Evolutionary conservation across 1,140 invertebrate species (phyloP), one percentile per base, ranked within the genome.

Genomic region (Orius insidiosus): DNA sequence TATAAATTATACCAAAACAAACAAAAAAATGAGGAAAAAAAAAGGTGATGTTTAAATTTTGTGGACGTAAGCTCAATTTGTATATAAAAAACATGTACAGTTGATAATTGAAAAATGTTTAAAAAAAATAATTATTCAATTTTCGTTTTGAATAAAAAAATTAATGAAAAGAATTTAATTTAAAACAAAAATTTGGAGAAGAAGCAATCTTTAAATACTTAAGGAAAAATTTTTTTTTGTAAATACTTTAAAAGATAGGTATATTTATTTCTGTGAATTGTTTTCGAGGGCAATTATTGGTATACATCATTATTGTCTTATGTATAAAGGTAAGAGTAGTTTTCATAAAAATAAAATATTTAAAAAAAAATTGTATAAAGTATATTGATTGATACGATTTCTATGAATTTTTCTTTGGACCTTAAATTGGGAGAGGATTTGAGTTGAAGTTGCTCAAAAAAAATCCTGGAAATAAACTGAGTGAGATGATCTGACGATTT

Each of bases 61-160:
- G 40, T 34, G 47, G 47, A 48, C 47, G 47, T 48, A 37, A 48
- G 47, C 47, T 48, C 47, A 48, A 48, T 48, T 48, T 48, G 47
- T 48, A 48, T 16, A 48, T 48, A 44, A 44, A 42, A 13, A 19
- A 44, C 16, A 19, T 32, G 31, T 32, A 32, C 31, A 44, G 16
- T 32, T 24, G 42, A 33, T 24, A 4, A 18, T 13, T 3, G 11
- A 40, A 16, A 40, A 40, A 47, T 18, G 2, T 39, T 2, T 14
- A 37, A 19, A 46, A 46, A 46, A 47, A 47, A 47, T 37, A 37
- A 48, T 42, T 48, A 38, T 48, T 46, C 16, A 46, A 48, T 10
- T 33, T 31, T 32, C 40, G n/a, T 41, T 32, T 33, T 41, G 32
- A 31, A 34, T 32, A 42, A 41, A 48, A 48, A 34, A 48, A 38